Evolutionary conservation across 2,888 invertebrate genomes (phyloP).

Genomic region (Chrysodeixis includens): DNA sequence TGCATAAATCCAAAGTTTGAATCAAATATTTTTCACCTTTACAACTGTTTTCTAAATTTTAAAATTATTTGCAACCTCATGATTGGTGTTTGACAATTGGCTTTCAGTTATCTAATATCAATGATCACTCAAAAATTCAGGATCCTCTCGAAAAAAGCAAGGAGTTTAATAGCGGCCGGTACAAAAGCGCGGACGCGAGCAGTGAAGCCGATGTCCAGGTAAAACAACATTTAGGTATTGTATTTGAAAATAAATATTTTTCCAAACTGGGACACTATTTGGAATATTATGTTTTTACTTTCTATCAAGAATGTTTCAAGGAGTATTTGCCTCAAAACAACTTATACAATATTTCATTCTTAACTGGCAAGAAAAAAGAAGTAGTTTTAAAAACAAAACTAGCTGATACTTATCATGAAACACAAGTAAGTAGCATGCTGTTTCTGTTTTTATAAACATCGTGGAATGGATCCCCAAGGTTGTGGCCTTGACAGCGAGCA

Average conservation of each 20-base stretch:
- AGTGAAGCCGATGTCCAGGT: conserved; percentile 76
- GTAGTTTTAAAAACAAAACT: conserved; percentile 29
- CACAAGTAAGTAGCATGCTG: conserved; percentile 24
- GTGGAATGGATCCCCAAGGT: conserved; percentile 23
- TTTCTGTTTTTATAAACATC: conserved; percentile 32
- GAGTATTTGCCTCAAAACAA: too few relatives aligned
- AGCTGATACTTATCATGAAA: conserved; percentile 40
- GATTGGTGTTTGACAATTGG: conserved; percentile 15
- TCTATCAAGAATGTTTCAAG: too few relatives aligned
- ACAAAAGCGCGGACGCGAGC: conserved; percentile 62
- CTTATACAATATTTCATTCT: not conserved
- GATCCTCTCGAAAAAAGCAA: conserved; percentile 72
- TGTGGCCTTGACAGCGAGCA: conserved; percentile 29
- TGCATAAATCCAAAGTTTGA: too few relatives aligned
- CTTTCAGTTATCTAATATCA: conserved; percentile 8
- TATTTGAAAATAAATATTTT: not conserved
- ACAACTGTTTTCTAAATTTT: conserved; percentile 26
- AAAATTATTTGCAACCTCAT: not conserved
- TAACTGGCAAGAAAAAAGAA: not conserved
- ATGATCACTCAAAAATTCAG: conserved; percentile 56
- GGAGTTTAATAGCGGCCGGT: conserved; percentile 64
- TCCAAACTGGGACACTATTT: too few relatives aligned
- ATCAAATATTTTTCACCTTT: not conserved
- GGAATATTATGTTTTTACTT: too few relatives aligned
- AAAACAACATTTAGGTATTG: conserved; percentile 18